These are phyloP conservation scores for Alligator sinensis DNA, from an alignment of 2,113 vertebrate species.

Conservation along the genomic window DNA sequence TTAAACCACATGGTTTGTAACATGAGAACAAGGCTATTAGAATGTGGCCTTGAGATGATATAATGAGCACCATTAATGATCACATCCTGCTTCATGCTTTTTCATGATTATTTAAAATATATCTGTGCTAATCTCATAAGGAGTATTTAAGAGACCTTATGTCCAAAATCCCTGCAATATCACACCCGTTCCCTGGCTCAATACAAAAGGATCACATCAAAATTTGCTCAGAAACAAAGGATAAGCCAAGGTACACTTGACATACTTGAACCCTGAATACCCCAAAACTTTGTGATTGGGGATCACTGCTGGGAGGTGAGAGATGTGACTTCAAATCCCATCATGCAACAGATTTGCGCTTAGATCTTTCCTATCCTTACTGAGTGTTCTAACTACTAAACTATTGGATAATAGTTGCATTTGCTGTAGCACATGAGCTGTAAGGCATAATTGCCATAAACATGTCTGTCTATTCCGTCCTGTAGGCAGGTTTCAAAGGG, in stretches of 20 bases:
- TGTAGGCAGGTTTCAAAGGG: no score
- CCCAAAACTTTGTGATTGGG: not conserved
- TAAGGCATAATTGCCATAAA: no score
- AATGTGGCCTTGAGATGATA: not conserved
- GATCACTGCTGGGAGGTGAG: no score
- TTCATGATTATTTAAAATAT: not conserved
- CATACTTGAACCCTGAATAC: not conserved
- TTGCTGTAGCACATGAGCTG: no score
- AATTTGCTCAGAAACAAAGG: not conserved
- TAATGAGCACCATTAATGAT: no score
- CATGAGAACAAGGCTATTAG: not conserved
- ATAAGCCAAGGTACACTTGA: not conserved
- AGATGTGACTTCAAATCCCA: no score
- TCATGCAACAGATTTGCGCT: no score
- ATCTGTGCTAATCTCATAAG: not conserved
- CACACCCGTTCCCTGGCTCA: not conserved
- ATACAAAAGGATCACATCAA: not conserved
- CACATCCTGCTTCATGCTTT: no score
- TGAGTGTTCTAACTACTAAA: no score
- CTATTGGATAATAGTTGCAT: no score
- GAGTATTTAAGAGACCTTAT: not conserved
- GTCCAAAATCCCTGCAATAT: slow-evolving; percentile 23
- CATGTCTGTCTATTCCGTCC: no score
- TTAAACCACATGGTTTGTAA: not conserved
- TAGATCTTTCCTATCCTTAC: no score